Percentiles rank a stretch among this genome's conserved stretches.
Evolutionary conservation across 2,888 invertebrate genomes (phyloP).

Genomic region (Nomada ruficornis): DNA sequence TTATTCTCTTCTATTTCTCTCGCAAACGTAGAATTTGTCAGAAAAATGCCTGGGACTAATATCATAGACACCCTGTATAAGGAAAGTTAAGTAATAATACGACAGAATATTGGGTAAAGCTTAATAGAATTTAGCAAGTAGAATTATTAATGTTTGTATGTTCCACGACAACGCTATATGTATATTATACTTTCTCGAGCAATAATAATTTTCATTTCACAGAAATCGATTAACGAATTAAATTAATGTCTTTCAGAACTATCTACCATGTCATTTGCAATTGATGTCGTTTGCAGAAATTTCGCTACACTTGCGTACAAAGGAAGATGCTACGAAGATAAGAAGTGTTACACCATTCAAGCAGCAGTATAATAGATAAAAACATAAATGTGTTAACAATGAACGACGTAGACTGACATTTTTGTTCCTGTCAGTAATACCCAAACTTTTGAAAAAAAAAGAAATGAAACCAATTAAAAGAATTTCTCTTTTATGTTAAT

Average conservation of each 20-base stretch:
- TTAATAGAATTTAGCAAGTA: too few species aligned
- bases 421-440: too few species aligned
- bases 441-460: background rate
- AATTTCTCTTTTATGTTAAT: conserved; percentile 19
- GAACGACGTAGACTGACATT: too few species aligned
- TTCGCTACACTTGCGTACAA: background rate
- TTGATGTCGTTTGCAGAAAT: background rate
- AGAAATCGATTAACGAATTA: too few species aligned
- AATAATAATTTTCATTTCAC: background rate
- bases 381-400: background rate
- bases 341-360: background rate
- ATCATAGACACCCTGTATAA: too few species aligned
- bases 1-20: too few species aligned
- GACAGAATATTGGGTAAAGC: too few species aligned
- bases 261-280: background rate
- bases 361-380: background rate
- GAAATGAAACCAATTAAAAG: background rate
- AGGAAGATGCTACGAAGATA: background rate
- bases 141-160: background rate
- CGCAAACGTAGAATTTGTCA: too few species aligned
- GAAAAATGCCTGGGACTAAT: too few species aligned
- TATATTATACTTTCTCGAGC: background rate
- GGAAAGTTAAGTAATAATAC: too few species aligned
- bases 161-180: background rate
- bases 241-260: background rate